Evolutionary conservation across 1,140 invertebrate genomes (phyloP).

Genomic region (Dreissena rostriformis): DNA sequence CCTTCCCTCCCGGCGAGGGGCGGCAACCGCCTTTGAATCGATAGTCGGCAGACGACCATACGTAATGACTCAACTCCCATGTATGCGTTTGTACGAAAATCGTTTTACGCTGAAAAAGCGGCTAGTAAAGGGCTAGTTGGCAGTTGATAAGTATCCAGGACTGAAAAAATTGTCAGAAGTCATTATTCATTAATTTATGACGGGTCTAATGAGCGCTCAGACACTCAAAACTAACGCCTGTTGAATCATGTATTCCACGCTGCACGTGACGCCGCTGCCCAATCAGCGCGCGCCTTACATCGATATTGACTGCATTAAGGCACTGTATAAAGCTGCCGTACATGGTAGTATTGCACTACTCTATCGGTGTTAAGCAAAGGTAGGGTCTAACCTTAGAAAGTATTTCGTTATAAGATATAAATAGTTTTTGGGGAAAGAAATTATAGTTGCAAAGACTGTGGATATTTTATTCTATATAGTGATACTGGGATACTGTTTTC

Average conservation of each 20-base stretch:
- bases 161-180: slow-evolving; percentile 44
- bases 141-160: slow-evolving; percentile 43
- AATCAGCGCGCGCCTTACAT: slow-evolving; percentile 27
- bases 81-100: not conserved
- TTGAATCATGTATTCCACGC: slow-evolving; percentile 48
- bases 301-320: slow-evolving; percentile 27
- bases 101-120: not conserved
- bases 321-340: slow-evolving; percentile 22
- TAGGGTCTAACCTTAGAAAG: slow-evolving; percentile 18
- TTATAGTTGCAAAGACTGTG: not conserved
- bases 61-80: slow-evolving; percentile 21
- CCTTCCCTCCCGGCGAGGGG: not conserved
- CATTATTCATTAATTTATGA: slow-evolving; percentile 53
- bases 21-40: not conserved
- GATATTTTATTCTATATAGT: not conserved
- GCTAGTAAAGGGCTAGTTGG: slow-evolving; percentile 29
- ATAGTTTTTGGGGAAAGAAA: not conserved
- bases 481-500: not conserved
- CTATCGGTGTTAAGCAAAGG: slow-evolving; percentile 28
- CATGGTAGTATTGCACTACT: slow-evolving; percentile 16
- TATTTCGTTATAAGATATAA: slow-evolving; percentile 4
- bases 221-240: slow-evolving; percentile 20
- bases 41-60: not conserved
- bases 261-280: slow-evolving; percentile 24
- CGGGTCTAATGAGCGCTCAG: slow-evolving; percentile 11